Evolutionary conservation across 1,140 invertebrate species (phyloP), one percentile per base, ranked within the genome.

Genomic region (Augochlora pura): DNA sequence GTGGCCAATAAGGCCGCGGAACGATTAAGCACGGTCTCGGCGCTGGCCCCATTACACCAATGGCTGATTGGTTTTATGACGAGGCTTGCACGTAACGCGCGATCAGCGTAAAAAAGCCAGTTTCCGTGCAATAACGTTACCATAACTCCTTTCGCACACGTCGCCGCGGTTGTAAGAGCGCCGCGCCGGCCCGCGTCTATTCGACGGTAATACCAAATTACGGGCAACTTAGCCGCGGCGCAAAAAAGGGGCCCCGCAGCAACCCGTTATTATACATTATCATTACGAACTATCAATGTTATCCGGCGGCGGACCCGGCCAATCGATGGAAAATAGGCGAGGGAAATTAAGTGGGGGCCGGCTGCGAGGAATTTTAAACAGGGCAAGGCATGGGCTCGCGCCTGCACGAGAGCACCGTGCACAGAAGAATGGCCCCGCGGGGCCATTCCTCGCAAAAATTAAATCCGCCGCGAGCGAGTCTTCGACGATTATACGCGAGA

Each of bases 381-480:
- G 52, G 5, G 21, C 42, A 0, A 23, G 14, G 42, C 32, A 23
- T n/a, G n/a, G 27, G 12, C 9, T 38, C 49, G 49, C 32, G 32
- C 32, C 32, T 32, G 32, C 1, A 32, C 32, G 32, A 32, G 32
- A n/a, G n/a, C n/a, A n/a, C 32, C 32, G 1, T 4, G 32, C 4
- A 4, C 49, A 46, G 5, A 2, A 54, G 16, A 18, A 54, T 54
- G 6, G 54, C 23, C 23, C n/a, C 52, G 7, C 6, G 52, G 27
- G 49, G 7, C 10, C 52, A 38, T 76, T 57, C 6, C 7, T 42
- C 21, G 57, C 42, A 74, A 80, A 74, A 80, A 80, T 80, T 52
- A 74, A 75, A 75, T 62, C 62, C 32, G 32, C 32, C 32, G 32
- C 32, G 32, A 32, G 32, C 32, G 32, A 4, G 32, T 32, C 32